phyloP scores from a whole-genome alignment of 2,888 invertebrate genomes.

The Phania funesta region DNA sequence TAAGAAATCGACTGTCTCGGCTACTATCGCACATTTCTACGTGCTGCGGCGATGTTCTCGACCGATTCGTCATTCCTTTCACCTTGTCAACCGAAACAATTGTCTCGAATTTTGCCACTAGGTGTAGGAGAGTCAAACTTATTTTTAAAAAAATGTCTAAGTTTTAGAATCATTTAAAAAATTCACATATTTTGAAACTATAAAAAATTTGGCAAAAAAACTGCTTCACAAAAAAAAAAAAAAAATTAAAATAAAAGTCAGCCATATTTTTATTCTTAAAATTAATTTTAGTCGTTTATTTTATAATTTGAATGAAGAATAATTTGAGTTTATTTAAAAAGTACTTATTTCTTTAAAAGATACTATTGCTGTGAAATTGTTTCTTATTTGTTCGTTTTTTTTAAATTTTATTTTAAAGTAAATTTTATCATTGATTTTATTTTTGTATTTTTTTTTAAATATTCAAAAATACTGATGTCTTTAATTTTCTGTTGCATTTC shows the following conservation, averaged over 20 bases:
- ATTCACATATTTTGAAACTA: background rate
- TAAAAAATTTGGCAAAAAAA: background rate
- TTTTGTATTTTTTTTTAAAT: background rate
- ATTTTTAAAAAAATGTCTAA: no score
- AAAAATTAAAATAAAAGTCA: no score
- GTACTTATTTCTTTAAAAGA: conserved; percentile 64
- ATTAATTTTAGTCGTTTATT: conserved; percentile 52
- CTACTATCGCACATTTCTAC: no score
- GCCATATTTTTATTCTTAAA: conserved; percentile 34
- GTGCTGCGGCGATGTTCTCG: no score
- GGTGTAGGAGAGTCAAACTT: no score
- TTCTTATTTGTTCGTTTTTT: conserved; percentile 22
- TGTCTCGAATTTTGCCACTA: no score
- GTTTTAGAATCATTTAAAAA: no score
- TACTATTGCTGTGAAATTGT: conserved; percentile 61
- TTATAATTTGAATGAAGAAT: conserved; percentile 70
- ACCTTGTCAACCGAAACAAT: no score
- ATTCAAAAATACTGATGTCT: conserved; percentile 10
- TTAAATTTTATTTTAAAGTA: conserved; percentile 22
- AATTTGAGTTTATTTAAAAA: conserved; percentile 70
- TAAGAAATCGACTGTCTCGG: no score
- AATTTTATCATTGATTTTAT: conserved; percentile 12
- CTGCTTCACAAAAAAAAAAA: no score
- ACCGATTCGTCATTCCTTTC: no score
- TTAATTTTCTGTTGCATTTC: background rate